Evolutionary conservation across 1,140 invertebrate species (phyloP), one percentile per base, ranked within the genome.

Genomic region (Apis cerana): DNA sequence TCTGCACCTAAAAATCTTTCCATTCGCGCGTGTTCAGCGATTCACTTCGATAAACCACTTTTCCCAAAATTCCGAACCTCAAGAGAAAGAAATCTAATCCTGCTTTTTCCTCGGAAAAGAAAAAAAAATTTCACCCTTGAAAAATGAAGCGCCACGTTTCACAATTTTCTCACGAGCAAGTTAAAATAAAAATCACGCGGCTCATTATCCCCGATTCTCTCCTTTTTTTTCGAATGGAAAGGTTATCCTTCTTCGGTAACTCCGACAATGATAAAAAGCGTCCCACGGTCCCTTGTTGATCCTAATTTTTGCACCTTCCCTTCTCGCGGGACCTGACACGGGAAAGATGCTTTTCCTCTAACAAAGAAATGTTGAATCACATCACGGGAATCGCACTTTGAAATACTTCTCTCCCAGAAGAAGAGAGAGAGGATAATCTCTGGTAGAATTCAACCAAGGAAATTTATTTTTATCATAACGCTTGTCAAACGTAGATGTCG

Each of bases 181-280:
- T 17, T 13, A 17, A 75, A 78, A 82, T 48, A 43, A 74, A 74
- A 70, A 59, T 50, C 33, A 71, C 54, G 43, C 2, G 8, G 17
- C 23, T 75, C 71, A 62, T 84, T 81, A 83, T 54, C 50, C 54
- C 12, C 23, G 13, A 84, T 80, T 13, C 48, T 75, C 33, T 59
- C 62, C 78, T 82, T 33, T 85, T 81, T 82, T 64, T 85, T 75
- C 64, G 70, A 21, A 1, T 50, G 67, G 56, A 52, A 56, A 54
- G 54, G 83, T 76, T 86, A 93, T 93, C 85, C 92, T 91, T 92
- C 91, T 92, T 92, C 87, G 80, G 86, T 91, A 91, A 92, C 85
- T 74, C 71, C 75, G 92, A 92, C 92, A 93, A 92, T 92, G 92
- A 93, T 86, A 84, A 81, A 92, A 68, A 88, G 90, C 89, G 72